phyloP scores from a whole-genome alignment of 2,888 invertebrate genomes.

The Pheosia gnoma region DNA sequence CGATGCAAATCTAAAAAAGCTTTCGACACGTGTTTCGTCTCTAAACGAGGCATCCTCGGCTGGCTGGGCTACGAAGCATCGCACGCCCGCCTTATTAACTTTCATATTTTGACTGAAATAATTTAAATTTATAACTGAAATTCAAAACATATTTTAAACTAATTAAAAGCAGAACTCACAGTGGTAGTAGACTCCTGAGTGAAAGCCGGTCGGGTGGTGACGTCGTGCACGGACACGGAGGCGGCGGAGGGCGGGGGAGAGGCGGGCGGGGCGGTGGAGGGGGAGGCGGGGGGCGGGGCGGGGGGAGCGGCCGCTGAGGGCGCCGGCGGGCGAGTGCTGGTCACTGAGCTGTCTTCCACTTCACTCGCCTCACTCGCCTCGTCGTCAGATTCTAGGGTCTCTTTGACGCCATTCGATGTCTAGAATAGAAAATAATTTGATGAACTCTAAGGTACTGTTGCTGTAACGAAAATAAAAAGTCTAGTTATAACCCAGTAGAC shows the following conservation, averaged over 20 bases:
- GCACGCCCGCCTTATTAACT: no score
- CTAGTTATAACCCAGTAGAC: no score
- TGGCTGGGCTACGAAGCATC: no score
- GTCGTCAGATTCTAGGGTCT: conserved; percentile 72
- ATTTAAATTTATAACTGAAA: no score
- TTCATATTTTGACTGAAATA: no score
- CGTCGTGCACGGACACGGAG: conserved; percentile 59
- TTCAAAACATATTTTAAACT: no score
- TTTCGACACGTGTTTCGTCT: no score
- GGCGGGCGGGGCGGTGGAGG: conserved; percentile 54
- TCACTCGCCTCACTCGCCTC: conserved; percentile 70
- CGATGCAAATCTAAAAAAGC: no score
- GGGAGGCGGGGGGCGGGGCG: conserved; percentile 50
- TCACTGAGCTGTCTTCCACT: conserved; percentile 54
- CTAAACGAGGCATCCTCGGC: no score
- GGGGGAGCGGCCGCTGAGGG: conserved; percentile 51
- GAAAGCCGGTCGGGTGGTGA: conserved; percentile 63
- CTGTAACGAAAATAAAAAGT: no score
- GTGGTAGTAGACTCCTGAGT: conserved; percentile 72
- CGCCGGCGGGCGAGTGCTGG: conserved; percentile 47
- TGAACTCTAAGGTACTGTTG: no score
- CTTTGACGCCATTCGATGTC: conserved; percentile 77
- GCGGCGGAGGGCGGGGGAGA: conserved; percentile 53
- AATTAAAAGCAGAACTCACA: conserved; percentile 50
- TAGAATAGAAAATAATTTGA: conserved; percentile 27